Conservation (phyloP, 2,888 invertebrate species). For the Melieria omissa region DNA sequence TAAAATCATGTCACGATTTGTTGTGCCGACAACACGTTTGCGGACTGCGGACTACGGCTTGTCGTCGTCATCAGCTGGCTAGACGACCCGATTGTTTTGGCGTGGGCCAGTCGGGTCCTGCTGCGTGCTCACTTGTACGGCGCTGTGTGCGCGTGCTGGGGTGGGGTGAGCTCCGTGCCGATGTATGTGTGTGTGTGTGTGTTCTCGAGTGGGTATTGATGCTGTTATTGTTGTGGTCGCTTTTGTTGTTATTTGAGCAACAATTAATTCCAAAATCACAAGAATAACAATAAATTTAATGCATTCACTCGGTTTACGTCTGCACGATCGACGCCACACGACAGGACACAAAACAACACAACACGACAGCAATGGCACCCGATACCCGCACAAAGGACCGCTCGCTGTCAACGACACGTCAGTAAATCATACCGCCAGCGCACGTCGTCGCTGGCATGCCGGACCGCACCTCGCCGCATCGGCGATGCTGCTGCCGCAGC, state of each 20-base stretch:
- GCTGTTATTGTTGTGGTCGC: neutral
- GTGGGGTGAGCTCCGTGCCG: too few relatives aligned
- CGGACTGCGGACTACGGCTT: neutral
- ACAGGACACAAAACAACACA: neutral
- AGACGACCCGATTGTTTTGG: too few relatives aligned
- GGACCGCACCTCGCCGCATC: neutral
- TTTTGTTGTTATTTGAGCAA: constrained; percentile 3
- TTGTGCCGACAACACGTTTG: neutral
- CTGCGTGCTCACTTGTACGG: too few relatives aligned
- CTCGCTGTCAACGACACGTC: neutral
- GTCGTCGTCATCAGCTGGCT: too few relatives aligned
- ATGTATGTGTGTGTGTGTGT: too few relatives aligned
- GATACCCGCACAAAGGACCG: neutral
- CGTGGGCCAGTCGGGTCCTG: too few relatives aligned
- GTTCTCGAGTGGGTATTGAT: too few relatives aligned
- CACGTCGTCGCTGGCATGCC: too few relatives aligned
- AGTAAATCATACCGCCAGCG: neutral
- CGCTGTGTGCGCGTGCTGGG: too few relatives aligned
- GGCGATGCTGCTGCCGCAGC: neutral
- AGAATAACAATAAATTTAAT: constrained; percentile 1
- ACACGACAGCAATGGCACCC: neutral
- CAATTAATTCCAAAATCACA: constrained; percentile 6
- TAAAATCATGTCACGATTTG: constrained; percentile 31
- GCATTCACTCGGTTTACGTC: neutral
- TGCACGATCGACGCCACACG: neutral